Evolutionary conservation across 2,888 invertebrate species (phyloP), one percentile per base, ranked within the genome.

Genomic region (Hemicrepidius hirtus): DNA sequence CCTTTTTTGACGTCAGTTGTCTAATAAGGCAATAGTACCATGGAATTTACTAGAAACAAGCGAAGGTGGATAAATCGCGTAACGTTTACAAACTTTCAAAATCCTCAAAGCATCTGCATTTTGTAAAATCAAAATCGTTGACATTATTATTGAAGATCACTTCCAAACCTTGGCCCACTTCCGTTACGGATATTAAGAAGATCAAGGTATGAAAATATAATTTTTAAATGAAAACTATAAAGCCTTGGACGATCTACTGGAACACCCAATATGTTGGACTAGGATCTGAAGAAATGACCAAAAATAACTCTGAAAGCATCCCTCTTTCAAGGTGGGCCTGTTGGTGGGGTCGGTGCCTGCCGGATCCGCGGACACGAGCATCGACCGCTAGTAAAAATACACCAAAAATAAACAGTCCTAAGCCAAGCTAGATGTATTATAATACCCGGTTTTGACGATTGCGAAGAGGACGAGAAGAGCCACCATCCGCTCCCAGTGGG

Each of bases 401-500:
- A 46, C 46, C 13, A 20, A 46, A 46, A 46, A 46, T 10, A 46
- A 46, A 46, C 46, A 46, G 18, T 46, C 46, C 18, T 18, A 44
- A 13, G 41, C 24, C 24, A 24, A 24, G 24, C 24, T 24, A 24
- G 24, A 5, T 24, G 24, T 24, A 24, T 24, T 24, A 24, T 24
- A 44, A 44, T 46, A 18, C 46, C 46, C 13, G 46, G 46, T 46
- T 16, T 20, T 16, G 18, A 16, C 13, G 44, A 44, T 16, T 44
- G 46, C 46, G 46, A 18, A 9, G 53, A 53, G 53, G 28, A 53
- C 37, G n/a, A 35, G 57, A 57, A 57, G 28, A 57, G 37, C 35
- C 37, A 13, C 28, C 35, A 55, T 24, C 28, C 20, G 32, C 16
- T 57, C 37, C 37, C 37, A 76, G 71, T 76, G 74, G 77, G 77